Evolutionary conservation across 64 coral and sea anemone species (phyloP), one percentile per base, ranked within the genome.

Genomic region (Dendrophyllia cribrosa): DNA sequence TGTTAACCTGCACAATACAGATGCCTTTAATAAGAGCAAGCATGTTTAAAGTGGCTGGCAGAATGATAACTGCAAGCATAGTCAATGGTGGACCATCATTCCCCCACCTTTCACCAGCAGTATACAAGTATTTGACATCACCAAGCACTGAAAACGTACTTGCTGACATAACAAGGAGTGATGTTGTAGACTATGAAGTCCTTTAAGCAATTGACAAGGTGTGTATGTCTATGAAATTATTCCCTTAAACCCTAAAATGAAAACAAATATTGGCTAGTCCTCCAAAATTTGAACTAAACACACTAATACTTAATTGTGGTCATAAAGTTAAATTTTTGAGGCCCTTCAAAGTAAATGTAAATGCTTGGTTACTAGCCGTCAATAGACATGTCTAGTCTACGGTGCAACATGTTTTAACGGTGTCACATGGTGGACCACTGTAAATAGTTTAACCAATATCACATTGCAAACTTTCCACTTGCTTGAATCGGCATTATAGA

Each of bases 31-130:
- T 88, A 16, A 72, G 87, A 61, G 87, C 70, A 62, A 72, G 74
- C 65, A 59, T 89, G 71, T 89, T 78, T 63, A 89, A 89, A 61
- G 87, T 89, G 14, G 87, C 5, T 26, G 87, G 87, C 49, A 76
- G 87, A 89, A 89, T 89, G 87, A 76, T 89, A 63, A 19, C 87
- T 66, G 48, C 87, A 48, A 76, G 70, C 87, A 89, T 89, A 16
- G 34, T 89, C 34, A 89, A 89, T 89, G 87, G 73, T 23, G 65
- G 86, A 16, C 50, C 66, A 55, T 15, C 43, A 8, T 88, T 88
- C 25, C 62, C 62, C 24, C 23, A 59, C 86, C 70, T 88, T 3
- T 21, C 5, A 21, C 86, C 86, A 56, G 65, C 51, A 55, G 22
- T 89, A 46, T 78, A 66, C 70, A 47, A 78, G 20, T 89, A 89